Evolutionary conservation across 2,888 invertebrate genomes (phyloP), one percentile per base, ranked within the genome.

Genomic region (Epistrophe eligans): DNA sequence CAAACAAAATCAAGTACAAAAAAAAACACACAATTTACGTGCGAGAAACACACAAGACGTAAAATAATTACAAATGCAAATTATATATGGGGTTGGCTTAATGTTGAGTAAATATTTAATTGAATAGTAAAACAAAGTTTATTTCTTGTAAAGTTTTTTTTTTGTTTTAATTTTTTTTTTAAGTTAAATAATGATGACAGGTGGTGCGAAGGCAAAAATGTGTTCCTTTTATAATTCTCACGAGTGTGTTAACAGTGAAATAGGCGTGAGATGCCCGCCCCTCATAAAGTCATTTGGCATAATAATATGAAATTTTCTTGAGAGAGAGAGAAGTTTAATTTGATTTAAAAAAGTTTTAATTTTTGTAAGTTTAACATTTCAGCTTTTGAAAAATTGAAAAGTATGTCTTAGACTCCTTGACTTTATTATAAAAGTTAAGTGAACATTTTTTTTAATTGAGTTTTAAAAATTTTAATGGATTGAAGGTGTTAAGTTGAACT

Each of bases 11-110:
- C 38, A 24, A 9, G 15, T 9, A 15, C 1, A 55, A 17, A 58
- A 60, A 17, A 38, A 64, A 64, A 24, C n/a, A 64, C 15, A 64
- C 17, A 58, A 45, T 32, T 72, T 67, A 77, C 81, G 57, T 77
- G 77, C 73, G 15, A 24, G 70, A 28, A 73, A 77, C 70, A 74
- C 64, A 74, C 74, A 64, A 62, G 73, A 19, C 15, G 19, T 15
- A 82, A 74, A 87, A 74, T 66, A 87, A 87, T 82, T 82, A 79
- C 70, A 79, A 87, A 87, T 87, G 85, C 79, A 87, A 87, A 87
- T 87, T 77, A 64, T 71, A 64, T 71, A 58, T 60, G 71, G 82
- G 64, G 57, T 71, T 77, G 73, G 71, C 43, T 79, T 82, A 66
- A 58, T 71, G 82, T 72, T 71, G 19, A 79, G 74, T 71, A 79